These are phyloP conservation scores for Papilio elwesi DNA, from an alignment of 2,888 invertebrate genomes.

Conservation along the genomic window DNA sequence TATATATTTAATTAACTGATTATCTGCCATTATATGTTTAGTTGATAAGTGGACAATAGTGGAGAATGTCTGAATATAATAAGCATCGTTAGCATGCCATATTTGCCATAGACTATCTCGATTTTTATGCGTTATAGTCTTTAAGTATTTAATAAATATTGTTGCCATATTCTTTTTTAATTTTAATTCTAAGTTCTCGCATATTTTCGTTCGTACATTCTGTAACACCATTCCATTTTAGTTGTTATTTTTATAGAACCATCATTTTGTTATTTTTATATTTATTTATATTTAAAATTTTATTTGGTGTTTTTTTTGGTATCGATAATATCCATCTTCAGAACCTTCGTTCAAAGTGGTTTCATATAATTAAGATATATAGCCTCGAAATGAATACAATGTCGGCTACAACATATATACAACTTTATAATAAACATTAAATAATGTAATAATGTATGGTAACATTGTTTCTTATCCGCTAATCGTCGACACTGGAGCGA, in stretches of 20 bases:
- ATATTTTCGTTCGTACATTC: constrained; percentile 33
- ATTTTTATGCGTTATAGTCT: constrained; percentile 25
- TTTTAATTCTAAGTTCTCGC: constrained; percentile 28
- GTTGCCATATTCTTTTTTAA: constrained; percentile 45
- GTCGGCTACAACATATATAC: constrained; percentile 7
- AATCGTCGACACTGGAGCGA: constrained; percentile 26
- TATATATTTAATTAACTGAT: constrained; percentile 48
- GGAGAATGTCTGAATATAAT: constrained; percentile 30
- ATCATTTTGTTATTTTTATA: constrained; percentile 29
- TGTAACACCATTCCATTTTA: constrained; percentile 54
- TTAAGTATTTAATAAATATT: constrained; percentile 38
- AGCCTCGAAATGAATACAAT: constrained; percentile 38
- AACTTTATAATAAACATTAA: background rate
- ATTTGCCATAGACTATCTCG: constrained; percentile 38
- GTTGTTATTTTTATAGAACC: constrained; percentile 43
- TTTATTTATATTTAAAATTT: constrained; percentile 32
- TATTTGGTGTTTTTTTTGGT: constrained; percentile 35
- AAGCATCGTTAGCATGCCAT: constrained; percentile 27
- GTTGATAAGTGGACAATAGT: constrained; percentile 31
- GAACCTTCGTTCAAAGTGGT: constrained; percentile 66
- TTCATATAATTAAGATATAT: constrained; percentile 50
- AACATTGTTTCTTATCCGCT: constrained; percentile 3
- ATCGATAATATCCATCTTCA: constrained; percentile 42
- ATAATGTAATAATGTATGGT: constrained; percentile 13
- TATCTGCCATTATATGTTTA: constrained; percentile 28